A percentile compares a stretch with the other conserved stretches of the same genome.
Evolutionary conservation across 1,140 invertebrate genomes (phyloP).

Genomic region (Rhysida immarginata): DNA sequence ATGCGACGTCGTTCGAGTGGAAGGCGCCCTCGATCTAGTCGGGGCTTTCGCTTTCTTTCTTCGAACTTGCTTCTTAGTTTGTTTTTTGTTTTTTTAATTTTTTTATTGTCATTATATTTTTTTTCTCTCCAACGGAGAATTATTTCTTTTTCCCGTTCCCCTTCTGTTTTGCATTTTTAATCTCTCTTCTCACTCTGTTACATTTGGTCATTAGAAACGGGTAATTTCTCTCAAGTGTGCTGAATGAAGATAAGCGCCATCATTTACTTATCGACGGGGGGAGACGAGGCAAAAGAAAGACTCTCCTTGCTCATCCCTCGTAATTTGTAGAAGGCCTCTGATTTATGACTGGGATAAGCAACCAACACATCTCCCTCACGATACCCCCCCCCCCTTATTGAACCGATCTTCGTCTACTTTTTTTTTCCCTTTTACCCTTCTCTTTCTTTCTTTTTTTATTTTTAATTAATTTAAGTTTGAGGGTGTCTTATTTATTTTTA

Average conservation of each 20-base stretch:
- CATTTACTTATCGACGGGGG: not conserved
- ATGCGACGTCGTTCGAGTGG: too few relatives aligned
- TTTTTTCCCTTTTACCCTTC: slow-evolving; percentile 20
- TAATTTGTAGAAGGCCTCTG: not conserved
- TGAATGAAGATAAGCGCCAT: not conserved
- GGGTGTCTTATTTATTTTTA: too few relatives aligned
- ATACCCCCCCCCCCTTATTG: not conserved
- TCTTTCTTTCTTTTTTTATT: too few relatives aligned
- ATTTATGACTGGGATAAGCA: not conserved
- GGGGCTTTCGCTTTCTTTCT: too few relatives aligned
- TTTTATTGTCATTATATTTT: too few relatives aligned
- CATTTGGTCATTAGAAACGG: not conserved
- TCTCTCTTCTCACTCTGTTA: slow-evolving; percentile 20
- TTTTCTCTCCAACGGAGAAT: too few relatives aligned
- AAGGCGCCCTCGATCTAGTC: too few relatives aligned
- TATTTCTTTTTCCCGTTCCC: slow-evolving; percentile 10
- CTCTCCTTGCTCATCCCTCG: not conserved
- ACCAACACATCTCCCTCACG: too few relatives aligned
- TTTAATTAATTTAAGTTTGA: too few relatives aligned
- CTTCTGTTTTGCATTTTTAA: slow-evolving; percentile 20
- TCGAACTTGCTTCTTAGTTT: too few relatives aligned
- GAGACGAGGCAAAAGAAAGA: too few relatives aligned
- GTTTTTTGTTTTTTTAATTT: too few relatives aligned
- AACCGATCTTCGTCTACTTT: slow-evolving; percentile 15
- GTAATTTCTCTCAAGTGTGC: not conserved